Evolutionary conservation across 2,113 vertebrate species (phyloP).

Genomic region (Capreolus pygargus): DNA sequence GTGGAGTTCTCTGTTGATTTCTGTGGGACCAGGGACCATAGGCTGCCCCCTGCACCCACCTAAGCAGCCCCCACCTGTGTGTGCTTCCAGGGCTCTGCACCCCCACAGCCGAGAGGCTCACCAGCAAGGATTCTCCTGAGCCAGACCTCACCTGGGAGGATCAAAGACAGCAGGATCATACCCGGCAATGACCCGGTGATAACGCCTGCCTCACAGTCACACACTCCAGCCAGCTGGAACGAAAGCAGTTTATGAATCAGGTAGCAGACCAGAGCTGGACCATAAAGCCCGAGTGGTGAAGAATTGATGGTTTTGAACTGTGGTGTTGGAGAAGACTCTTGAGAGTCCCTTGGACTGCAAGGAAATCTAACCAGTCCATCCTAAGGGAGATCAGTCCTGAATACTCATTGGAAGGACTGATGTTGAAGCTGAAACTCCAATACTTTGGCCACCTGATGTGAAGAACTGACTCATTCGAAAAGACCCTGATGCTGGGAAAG

Average conservation of each 20-base stretch:
- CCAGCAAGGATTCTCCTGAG: background rate
- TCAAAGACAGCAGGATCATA: background rate
- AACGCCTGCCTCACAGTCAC: rapidly evolving
- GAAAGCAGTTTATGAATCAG: background rate
- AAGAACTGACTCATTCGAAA: background rate
- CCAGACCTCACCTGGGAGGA: background rate
- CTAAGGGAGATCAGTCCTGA: background rate
- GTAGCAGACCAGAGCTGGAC: background rate
- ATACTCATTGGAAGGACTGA: background rate
- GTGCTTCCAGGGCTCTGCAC: rapidly evolving
- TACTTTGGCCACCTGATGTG: background rate
- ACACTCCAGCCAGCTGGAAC: rapidly evolving
- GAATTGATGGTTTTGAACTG: background rate
- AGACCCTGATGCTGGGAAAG: background rate
- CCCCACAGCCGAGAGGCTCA: rapidly evolving
- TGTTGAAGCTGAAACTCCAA: background rate
- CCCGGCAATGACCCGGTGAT: rapidly evolving
- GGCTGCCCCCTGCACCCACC: background rate
- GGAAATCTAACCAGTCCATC: background rate
- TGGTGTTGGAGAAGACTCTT: background rate
- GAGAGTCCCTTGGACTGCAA: background rate
- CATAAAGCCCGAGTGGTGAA: background rate
- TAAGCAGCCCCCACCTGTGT: rapidly evolving
- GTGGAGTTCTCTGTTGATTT: background rate
- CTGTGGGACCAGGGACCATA: background rate